Base-by-base conservation (phyloP, 2,888 invertebrate genomes). In the Sclerodermus sp. region DNA sequence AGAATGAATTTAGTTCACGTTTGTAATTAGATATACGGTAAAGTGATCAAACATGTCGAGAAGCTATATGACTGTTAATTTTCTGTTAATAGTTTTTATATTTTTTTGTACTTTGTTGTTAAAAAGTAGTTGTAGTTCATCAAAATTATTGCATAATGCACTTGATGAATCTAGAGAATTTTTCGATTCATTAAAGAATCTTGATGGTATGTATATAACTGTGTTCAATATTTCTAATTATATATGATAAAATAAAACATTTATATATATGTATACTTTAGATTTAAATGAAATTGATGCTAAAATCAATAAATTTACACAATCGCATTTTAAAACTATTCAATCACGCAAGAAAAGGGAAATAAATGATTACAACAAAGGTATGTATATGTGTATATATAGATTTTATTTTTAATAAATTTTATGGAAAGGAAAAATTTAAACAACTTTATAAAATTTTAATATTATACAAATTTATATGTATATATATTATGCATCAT, bases 201-300 rank as follows among this genome's bases (percentile, higher is more conserved):
- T 63, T 13, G 52, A 66, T 36, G 69, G 70, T 70, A 64, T 23
- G 42, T 50, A 14, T 37, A 41, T 17, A 23, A 37, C 36, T 10
- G 40, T 12, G 8, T 17, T n/a, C 0, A 18, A 39, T 30, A 41
- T 43, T 36, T 5, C 23, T 8, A 23, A 5, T 23, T 8, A 23
- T 23, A 23, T 5, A 23, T 5, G n/a, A n/a, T n/a, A n/a, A n/a
- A n/a, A n/a, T n/a, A n/a, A n/a, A n/a, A n/a, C n/a, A 23, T 23
- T 23, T 8, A 23, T 23, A 23, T 5, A 23, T 5, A 3, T 23
- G 8, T 23, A 8, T 23, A 3, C 3, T 23, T 23, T 23, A 23
- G 23, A 23, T 23, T 5, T 23, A 23, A 16, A 34, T 37, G n/a
- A 51, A 29, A 57, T 68, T 29, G 51, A 68, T 32, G 23, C 44